Base-by-base conservation (phyloP, 2,888 invertebrate genomes). In the Heliconius aoede region DNA sequence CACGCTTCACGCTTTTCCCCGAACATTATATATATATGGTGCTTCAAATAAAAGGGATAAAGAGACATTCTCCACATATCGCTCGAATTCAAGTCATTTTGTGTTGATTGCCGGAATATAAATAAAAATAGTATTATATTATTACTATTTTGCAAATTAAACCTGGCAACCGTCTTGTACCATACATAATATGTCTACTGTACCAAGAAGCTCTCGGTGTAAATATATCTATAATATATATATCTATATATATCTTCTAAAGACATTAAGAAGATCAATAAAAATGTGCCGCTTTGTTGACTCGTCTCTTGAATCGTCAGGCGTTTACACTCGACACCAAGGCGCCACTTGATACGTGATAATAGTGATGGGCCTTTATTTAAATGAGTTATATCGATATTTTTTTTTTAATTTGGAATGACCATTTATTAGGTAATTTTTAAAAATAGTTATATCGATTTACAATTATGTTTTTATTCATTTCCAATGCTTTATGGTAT, bases 291-390 rank as follows among this genome's bases (percentile, higher is more conserved):
- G 68, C 74, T 72, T 36, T 74, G 74, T 78, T 78, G 79, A 74
- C 51, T 76, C 58, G 72, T 32, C 72, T 75, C 78, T 76, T 76
- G 62, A 78, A 74, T 74, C 72, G 76, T 78, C 62, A 76, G 61
- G 61, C 76, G 72, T 69, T 76, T 69, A 67, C 73, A 74, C 78
- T 79, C 80, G 81, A 76, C 81, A 60, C 72, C 30, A 72, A 77
- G 80, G 78, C 81, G 81, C 81, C 80, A 67, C 36, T 76, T 73
- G 1, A 9, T 21, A n/a, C n/a, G 21, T 71, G 24, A 40, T 21
- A 46, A 21, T 74, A 81, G 78, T 69, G 75, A 61, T 72, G 73
- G 46, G 15, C 67, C 9, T 67, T 60, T 26, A n/a, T 24, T 51
- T 26, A 13, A 8, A 30, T 28, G 8, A 8, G 8, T 8, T 32